Base-by-base conservation (phyloP, 2,113 vertebrate genomes). In the Vombatus ursinus region DNA sequence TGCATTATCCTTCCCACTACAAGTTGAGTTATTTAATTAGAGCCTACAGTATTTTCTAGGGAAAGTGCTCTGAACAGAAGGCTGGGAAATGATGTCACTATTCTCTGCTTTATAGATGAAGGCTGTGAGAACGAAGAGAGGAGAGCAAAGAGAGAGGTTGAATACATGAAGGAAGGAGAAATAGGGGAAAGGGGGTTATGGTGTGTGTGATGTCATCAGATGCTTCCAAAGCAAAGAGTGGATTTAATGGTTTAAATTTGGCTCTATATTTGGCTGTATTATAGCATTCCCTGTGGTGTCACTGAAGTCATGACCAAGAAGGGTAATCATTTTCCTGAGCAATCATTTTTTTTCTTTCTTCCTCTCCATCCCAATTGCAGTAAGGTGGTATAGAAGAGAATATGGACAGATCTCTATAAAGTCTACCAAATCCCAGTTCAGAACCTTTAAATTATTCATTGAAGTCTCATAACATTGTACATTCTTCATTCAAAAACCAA, bases 11-110 rank as follows among this genome's bases (percentile, higher is more conserved):
- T 97, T 98, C 97, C 97, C 92, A 89, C 96, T 98, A 97, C 97
- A 98, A 92, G 91, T 97, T 97, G 95, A 94, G 95, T 97, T 98
- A 98, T 98, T 98, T 98, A 98, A 98, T 98, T 98, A 98, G 97
- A 95, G 97, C 92, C 94, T 16, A 44, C 95, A 0, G 8, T 98
- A 84, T 95, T 98, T 98, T 98, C 96, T 95, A 97, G 96, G 96
- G 97, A 97, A 98, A 98, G 94, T 96, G 93, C 94, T 98, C 96
- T 95, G 95, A 98, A 98, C 96, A 95, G 95, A 97, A 98, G 96
- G 95, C 93, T 98, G 95, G 91, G 92, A 98, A 97, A 44, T 0
- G 0, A 94, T 97, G 97, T 96, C 92, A 98, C 97, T 97, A 12
- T 97, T 96, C 94, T 95, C 96, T 97, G 96, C 97, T 97, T 97